A percentile compares a stretch with the other conserved stretches of the same genome.
Conservation (phyloP, 2,888 invertebrate genomes). For the Mythimna albipuncta region DNA sequence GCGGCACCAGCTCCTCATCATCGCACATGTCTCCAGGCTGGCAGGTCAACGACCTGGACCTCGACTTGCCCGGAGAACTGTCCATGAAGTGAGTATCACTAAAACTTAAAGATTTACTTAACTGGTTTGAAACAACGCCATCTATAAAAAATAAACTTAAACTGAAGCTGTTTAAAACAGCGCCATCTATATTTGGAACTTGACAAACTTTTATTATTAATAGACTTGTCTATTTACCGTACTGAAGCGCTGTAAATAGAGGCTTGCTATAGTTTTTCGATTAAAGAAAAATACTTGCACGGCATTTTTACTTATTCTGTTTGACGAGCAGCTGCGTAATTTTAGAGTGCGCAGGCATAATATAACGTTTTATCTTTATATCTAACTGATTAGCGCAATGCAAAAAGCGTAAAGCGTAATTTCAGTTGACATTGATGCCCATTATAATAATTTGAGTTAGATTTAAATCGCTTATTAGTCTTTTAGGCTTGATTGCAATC, state of each 20-base stretch:
- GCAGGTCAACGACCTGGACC: constrained; percentile 89
- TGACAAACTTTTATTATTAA: not conserved
- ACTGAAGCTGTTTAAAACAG: not conserved
- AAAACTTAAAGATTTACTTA: not conserved
- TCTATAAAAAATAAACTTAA: not conserved
- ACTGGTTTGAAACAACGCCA: constrained; percentile 1
- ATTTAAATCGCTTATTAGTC: no score
- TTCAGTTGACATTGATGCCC: no score
- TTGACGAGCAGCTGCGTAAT: not conserved
- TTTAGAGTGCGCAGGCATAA: not conserved
- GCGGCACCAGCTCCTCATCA: constrained; percentile 86
- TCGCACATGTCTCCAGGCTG: constrained; percentile 88
- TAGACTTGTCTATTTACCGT: no score
- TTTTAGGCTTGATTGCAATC: no score
- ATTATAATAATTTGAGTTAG: no score
- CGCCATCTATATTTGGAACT: not conserved
- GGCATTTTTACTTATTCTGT: no score
- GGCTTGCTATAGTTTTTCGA: not conserved
- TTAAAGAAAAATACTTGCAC: no score
- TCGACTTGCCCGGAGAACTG: constrained; percentile 86
- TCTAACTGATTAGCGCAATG: no score
- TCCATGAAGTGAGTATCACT: constrained; percentile 85
- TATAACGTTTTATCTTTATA: no score
- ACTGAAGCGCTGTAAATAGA: no score
- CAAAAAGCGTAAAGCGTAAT: no score